Base-by-base conservation (phyloP, 2,888 invertebrate genomes). In the Philaethria dido region DNA sequence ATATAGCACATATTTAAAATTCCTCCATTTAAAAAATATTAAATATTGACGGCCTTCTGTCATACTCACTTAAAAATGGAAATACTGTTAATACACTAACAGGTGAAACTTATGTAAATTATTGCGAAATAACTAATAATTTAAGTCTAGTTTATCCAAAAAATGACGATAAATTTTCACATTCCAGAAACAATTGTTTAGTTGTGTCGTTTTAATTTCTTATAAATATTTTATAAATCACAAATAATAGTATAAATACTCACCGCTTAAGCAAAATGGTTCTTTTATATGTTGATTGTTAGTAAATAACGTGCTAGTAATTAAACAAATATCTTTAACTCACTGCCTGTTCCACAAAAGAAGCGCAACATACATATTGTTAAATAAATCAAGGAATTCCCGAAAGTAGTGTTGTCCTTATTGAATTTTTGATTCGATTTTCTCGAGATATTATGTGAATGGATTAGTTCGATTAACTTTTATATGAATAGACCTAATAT, bases 101-200 rank as follows among this genome's bases (percentile, higher is more conserved):
- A 13, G 39, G 13, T 39, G 39, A 13, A 29, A 29, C 6, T 16
- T 18, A 45, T 22, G 20, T 14, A 48, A 48, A 13, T 0, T 14
- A 48, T 48, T 48, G 20, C 22, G 25, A 48, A 48, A 48, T 25
- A 48, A 48, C 20, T n/a, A 48, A n/a, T n/a, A n/a, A n/a, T n/a
- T n/a, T n/a, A n/a, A n/a, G n/a, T n/a, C n/a, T n/a, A n/a, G n/a
- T n/a, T n/a, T n/a, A n/a, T n/a, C n/a, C n/a, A n/a, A n/a, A n/a
- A n/a, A n/a, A n/a, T n/a, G n/a, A n/a, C n/a, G n/a, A n/a, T n/a
- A n/a, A n/a, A n/a, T n/a, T n/a, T n/a, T n/a, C n/a, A n/a, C n/a
- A n/a, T n/a, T n/a, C n/a, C n/a, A 29, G 29, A 29, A 29, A 4
- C 29, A 39, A 39, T 13, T 39, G 1, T 13, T 13, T 13, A 39